Conservation (phyloP, 2,888 invertebrate genomes). For the Drosophila dives region DNA sequence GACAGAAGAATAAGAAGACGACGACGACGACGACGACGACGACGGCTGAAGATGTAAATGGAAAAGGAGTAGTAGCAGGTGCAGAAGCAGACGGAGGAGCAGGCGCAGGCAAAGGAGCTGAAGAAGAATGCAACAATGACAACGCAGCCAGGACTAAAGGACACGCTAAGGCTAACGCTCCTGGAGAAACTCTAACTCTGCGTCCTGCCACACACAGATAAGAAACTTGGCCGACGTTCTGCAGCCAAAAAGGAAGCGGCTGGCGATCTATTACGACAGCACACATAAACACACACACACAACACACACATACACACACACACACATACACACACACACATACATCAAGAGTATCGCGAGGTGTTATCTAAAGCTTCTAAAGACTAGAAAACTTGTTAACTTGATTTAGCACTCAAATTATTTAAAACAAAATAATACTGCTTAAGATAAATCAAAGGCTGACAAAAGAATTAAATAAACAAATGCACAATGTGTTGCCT, state of each 20-base stretch:
- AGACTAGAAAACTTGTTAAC: not conserved
- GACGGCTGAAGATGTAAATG: constrained; percentile 6
- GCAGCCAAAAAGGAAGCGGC: constrained; percentile 62
- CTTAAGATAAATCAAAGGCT: not conserved
- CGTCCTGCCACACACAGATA: constrained; percentile 43
- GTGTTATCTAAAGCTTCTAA: constrained; percentile 9
- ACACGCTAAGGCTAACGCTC: constrained; percentile 41
- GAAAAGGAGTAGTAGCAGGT: constrained; percentile 17
- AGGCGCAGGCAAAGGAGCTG: constrained; percentile 10
- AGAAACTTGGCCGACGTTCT: constrained; percentile 53
- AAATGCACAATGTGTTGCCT: not conserved
- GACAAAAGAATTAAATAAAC: not conserved
- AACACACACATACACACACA: constrained; percentile 17
- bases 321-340: not conserved
- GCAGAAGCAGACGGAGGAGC: too few relatives aligned
- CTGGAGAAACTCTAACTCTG: constrained; percentile 13
- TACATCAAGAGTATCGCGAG: constrained; percentile 19
- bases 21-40: constrained; percentile 18
- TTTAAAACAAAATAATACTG: not conserved
- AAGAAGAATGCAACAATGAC: constrained; percentile 24
- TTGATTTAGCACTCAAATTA: not conserved
- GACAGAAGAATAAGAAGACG: constrained; percentile 52
- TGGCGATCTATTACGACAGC: constrained; percentile 73
- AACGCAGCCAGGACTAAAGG: constrained; percentile 24
- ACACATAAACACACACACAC: constrained; percentile 25